Evolutionary conservation across 2,888 invertebrate genomes (phyloP).

Genomic region (Sesia bembeciformis): DNA sequence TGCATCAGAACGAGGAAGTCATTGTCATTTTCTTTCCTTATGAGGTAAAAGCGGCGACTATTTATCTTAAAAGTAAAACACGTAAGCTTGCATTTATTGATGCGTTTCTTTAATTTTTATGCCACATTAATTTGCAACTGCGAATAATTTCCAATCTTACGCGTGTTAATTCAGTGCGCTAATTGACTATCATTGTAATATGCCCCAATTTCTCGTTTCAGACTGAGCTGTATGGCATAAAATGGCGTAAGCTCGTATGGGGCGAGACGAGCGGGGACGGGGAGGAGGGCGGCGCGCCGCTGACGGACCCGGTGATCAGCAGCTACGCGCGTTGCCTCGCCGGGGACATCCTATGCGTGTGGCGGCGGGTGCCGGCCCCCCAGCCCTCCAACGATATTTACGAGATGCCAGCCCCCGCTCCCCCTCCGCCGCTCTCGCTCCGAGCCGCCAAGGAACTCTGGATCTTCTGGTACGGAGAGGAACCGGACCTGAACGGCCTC

Average conservation of each 20-base stretch:
- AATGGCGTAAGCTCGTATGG: conserved; percentile 97
- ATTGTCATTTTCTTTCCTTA: too few relatives aligned
- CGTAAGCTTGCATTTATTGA: too few relatives aligned
- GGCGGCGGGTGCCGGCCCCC: conserved; percentile 88
- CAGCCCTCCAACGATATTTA: conserved; percentile 54
- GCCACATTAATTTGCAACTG: too few relatives aligned
- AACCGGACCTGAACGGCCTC: conserved; percentile 90
- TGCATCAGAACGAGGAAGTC: too few relatives aligned
- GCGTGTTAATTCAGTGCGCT: too few relatives aligned
- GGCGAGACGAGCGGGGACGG: conserved; percentile 76
- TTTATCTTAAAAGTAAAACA: too few relatives aligned
- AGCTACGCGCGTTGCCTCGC: conserved; percentile 93
- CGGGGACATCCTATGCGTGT: conserved; percentile 97
- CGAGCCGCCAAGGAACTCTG: conserved; percentile 97
- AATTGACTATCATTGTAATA: too few relatives aligned
- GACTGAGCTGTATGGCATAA: conserved; percentile 99
- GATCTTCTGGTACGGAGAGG: conserved; percentile 99
- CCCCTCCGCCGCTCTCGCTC: conserved; percentile 85
- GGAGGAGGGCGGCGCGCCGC: conserved; percentile 76
- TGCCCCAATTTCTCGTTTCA: conserved; percentile 62
- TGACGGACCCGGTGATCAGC: conserved; percentile 92
- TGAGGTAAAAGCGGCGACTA: too few relatives aligned
- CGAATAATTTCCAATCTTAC: too few relatives aligned
- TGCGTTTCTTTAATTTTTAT: too few relatives aligned
- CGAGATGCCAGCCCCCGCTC: conserved; percentile 70